phyloP scores from a whole-genome alignment of 2,797 vertebrate genomes.

The Rhabdophis nuchalis region DNA sequence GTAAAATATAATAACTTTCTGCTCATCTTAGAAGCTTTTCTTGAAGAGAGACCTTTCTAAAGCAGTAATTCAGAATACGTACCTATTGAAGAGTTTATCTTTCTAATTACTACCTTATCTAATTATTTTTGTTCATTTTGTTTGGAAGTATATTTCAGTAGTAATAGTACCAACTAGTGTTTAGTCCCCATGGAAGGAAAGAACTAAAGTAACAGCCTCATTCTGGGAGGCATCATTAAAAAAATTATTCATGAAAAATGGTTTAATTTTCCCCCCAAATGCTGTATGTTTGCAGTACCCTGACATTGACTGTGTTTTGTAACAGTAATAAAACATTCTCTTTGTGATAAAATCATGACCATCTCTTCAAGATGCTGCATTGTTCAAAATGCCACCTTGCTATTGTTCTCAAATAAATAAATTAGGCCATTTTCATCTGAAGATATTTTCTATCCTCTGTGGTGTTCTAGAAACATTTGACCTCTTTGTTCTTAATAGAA shows the following conservation, averaged over 20 bases:
- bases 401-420: not conserved
- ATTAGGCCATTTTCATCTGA: not conserved
- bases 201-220: not conserved
- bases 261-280: not conserved
- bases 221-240: not conserved
- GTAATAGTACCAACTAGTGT: not conserved
- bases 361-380: not conserved
- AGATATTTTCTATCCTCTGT: conserved; percentile 13
- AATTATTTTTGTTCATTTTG: not conserved
- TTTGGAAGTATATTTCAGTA: not conserved
- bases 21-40: not conserved
- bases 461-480: conserved; percentile 11
- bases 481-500: conserved; percentile 16
- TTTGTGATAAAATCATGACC: not conserved
- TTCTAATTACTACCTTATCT: not conserved
- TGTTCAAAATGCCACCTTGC: not conserved
- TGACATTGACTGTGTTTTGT: not conserved
- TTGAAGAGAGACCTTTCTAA: not conserved
- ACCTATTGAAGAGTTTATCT: not conserved
- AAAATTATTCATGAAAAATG: not conserved
- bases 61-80: not conserved
- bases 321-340: not conserved
- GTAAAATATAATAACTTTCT: not conserved
- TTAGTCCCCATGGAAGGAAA: not conserved
- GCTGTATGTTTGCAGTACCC: not conserved